Percentiles rank a stretch among this genome's conserved stretches.
phyloP scores from a whole-genome alignment of 2,888 invertebrate genomes.

The Ypsolopha sequella region DNA sequence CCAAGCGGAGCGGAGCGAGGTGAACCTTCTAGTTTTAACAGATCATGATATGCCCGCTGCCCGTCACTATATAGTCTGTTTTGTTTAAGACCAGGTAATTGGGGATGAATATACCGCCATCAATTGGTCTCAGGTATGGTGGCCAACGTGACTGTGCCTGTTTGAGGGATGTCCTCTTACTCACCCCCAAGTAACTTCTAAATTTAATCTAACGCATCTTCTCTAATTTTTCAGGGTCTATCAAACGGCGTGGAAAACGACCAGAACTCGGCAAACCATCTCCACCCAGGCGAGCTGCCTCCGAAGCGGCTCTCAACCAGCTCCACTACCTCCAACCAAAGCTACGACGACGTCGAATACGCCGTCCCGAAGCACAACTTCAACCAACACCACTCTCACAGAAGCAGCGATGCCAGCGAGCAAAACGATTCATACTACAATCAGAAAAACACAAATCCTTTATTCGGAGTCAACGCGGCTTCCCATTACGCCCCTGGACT shows the following conservation, averaged over 20 bases:
- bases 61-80: too few relatives aligned
- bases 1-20: too few relatives aligned
- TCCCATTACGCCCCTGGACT: slow-evolving; percentile 56
- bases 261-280: slow-evolving; percentile 48
- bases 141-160: too few relatives aligned
- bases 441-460: slow-evolving; percentile 50
- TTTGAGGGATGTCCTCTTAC: too few relatives aligned
- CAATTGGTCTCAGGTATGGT: too few relatives aligned
- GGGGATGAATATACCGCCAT: too few relatives aligned
- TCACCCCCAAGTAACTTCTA: too few relatives aligned
- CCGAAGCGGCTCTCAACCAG: slow-evolving; percentile 58
- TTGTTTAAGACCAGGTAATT: too few relatives aligned
- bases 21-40: too few relatives aligned
- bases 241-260: slow-evolving; percentile 62
- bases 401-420: slow-evolving; percentile 36
- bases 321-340: slow-evolving; percentile 58
- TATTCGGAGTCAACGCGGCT: slow-evolving; percentile 63
- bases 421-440: slow-evolving; percentile 22
- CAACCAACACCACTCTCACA: slow-evolving; percentile 32
- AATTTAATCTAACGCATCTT: background rate
- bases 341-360: slow-evolving; percentile 57
- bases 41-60: too few relatives aligned
- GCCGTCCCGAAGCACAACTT: slow-evolving; percentile 49
- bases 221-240: slow-evolving; percentile 44
- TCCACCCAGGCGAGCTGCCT: slow-evolving; percentile 38